These are phyloP conservation scores for Acleris laterana DNA, from an alignment of 2,888 invertebrate genomes.

Conservation along the genomic window DNA sequence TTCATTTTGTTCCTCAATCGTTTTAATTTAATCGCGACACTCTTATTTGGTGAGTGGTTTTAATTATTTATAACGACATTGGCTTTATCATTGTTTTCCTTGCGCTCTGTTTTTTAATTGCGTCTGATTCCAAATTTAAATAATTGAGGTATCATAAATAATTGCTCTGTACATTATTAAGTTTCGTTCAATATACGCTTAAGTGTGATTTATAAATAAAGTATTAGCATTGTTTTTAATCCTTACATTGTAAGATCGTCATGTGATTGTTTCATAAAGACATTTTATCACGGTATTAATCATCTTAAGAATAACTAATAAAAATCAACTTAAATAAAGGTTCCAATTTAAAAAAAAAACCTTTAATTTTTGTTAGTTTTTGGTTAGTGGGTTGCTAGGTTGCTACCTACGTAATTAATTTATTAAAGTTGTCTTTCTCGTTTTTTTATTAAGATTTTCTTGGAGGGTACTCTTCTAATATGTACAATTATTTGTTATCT, in stretches of 20 bases:
- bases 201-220: too few relatives aligned
- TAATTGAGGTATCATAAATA: background rate
- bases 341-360: too few relatives aligned
- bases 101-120: slow-evolving; percentile 19
- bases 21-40: slow-evolving; percentile 42
- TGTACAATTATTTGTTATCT: background rate
- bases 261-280: too few relatives aligned
- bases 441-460: background rate
- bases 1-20: slow-evolving; percentile 37
- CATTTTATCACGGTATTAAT: too few relatives aligned
- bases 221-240: background rate
- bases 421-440: background rate
- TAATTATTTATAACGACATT: slow-evolving; percentile 32
- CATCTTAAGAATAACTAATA: too few relatives aligned
- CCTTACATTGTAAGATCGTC: background rate
- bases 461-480: background rate
- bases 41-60: slow-evolving; percentile 56
- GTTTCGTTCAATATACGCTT: too few relatives aligned
- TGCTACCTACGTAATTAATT: too few relatives aligned
- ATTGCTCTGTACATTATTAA: background rate
- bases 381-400: too few relatives aligned
- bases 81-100: slow-evolving; percentile 27
- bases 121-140: slow-evolving; percentile 3
- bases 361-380: too few relatives aligned
- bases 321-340: too few relatives aligned